Evolutionary conservation across 1,140 invertebrate species (phyloP).

Genomic region (Aleiodes sp.): DNA sequence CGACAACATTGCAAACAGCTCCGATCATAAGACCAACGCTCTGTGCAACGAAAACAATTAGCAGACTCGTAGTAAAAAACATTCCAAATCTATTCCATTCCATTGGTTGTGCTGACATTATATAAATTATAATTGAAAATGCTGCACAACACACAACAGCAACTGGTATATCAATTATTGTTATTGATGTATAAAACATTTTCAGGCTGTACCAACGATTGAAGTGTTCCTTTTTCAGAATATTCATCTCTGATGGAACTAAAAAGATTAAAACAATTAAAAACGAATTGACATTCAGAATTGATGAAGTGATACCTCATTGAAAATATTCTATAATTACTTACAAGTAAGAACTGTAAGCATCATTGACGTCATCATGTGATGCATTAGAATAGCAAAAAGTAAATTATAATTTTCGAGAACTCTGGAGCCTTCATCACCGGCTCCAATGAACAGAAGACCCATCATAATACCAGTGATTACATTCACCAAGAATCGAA

Average conservation of each 20-base stretch:
- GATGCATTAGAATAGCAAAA: constrained; percentile 84
- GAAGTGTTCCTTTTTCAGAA: constrained; percentile 91
- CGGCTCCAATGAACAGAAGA: constrained; percentile 74
- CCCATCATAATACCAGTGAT: constrained; percentile 79
- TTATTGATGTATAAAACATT: constrained; percentile 89
- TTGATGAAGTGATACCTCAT: neutral
- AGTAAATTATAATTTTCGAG: constrained; percentile 84
- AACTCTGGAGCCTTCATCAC: constrained; percentile 77
- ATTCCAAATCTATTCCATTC: constrained; percentile 80
- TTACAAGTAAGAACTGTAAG: constrained; percentile 84
- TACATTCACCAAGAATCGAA: constrained; percentile 80
- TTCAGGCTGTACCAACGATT: constrained; percentile 97
- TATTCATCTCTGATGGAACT: constrained; percentile 93
- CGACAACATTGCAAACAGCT: constrained; percentile 82
- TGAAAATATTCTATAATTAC: constrained; percentile 45
- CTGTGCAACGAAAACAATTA: constrained; percentile 88
- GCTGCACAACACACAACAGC: constrained; percentile 79
- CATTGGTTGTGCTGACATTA: constrained; percentile 85
- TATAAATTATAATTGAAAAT: constrained; percentile 85
- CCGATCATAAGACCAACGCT: constrained; percentile 89
- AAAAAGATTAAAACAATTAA: constrained; percentile 46
- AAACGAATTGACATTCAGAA: neutral
- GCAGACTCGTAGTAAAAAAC: constrained; percentile 82
- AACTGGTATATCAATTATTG: constrained; percentile 82
- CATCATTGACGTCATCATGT: constrained; percentile 88